A percentile compares a stretch with the other conserved stretches of the same genome.
Evolutionary conservation across 2,797 vertebrate genomes (phyloP).

Genomic region (Hephaestus fuliginosus): DNA sequence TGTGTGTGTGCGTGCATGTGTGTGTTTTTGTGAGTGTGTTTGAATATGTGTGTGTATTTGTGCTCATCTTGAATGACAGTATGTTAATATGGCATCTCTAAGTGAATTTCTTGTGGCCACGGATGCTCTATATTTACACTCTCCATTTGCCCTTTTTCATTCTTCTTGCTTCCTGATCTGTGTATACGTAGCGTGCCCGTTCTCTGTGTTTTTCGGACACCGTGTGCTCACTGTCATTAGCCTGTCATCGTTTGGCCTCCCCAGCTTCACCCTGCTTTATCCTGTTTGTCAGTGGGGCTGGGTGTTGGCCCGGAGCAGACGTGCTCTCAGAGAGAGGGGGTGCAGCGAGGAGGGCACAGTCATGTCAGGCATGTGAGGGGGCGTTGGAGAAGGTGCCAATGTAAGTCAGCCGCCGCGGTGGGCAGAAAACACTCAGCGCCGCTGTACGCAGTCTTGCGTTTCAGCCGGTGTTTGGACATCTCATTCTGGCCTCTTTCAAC

Average conservation of each 20-base stretch:
- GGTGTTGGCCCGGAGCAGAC: slow-evolving; percentile 55
- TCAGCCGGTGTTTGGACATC: slow-evolving; percentile 33
- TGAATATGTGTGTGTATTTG: slow-evolving; percentile 23
- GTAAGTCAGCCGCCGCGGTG: slow-evolving; percentile 64
- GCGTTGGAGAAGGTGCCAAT: slow-evolving; percentile 70
- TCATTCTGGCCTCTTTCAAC: slow-evolving; percentile 35
- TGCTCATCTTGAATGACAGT: slow-evolving; percentile 24
- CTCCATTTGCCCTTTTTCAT: slow-evolving; percentile 10
- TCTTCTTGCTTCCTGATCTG: slow-evolving; percentile 25
- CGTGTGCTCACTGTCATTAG: slow-evolving; percentile 54
- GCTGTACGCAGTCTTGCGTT: slow-evolving; percentile 39
- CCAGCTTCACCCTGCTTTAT: slow-evolving; percentile 45
- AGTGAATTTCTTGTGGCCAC: slow-evolving; percentile 32
- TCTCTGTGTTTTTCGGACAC: slow-evolving; percentile 40
- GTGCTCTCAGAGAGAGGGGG: slow-evolving; percentile 35
- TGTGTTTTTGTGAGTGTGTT: slow-evolving; percentile 7
- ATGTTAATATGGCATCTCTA: slow-evolving; percentile 30
- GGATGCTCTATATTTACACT: slow-evolving; percentile 48
- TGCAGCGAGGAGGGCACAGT: slow-evolving; percentile 61
- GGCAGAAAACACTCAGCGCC: slow-evolving; percentile 47
- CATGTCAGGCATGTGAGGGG: slow-evolving; percentile 75
- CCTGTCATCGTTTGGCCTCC: slow-evolving; percentile 57
- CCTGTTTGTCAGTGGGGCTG: slow-evolving; percentile 62
- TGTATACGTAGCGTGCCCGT: slow-evolving; percentile 6
- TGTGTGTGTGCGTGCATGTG: not conserved